Evolutionary conservation across 2,113 vertebrate species (phyloP).

Genomic region (Lontra canadensis): DNA sequence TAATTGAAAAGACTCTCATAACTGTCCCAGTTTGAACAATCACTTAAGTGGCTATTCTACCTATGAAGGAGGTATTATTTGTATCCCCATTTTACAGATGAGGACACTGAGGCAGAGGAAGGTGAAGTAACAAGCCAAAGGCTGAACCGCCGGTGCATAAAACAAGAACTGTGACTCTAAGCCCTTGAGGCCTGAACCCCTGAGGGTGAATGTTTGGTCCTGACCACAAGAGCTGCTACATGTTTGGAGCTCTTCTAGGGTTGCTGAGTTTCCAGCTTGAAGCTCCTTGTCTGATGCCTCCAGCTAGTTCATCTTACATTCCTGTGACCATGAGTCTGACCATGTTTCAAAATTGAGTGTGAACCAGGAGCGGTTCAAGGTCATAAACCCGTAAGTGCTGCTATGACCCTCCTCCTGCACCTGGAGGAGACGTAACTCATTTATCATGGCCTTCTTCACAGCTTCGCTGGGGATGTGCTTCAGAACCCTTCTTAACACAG

Average conservation of each 20-base stretch:
- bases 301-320: neutral
- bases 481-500: neutral
- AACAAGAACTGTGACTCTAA: neutral
- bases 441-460: neutral
- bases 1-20: neutral
- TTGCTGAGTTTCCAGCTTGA: too few relatives aligned
- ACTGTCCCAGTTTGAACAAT: neutral
- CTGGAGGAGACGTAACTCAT: too few relatives aligned
- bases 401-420: neutral
- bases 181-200: neutral
- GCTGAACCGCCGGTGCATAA: neutral
- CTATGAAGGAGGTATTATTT: neutral
- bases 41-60: neutral
- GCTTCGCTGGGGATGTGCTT: neutral
- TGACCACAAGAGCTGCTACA: neutral
- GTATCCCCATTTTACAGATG: neutral
- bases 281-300: neutral
- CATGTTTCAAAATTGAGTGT: neutral
- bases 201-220: neutral
- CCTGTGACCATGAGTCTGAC: neutral
- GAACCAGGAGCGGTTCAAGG: neutral
- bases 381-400: rapidly evolving
- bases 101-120: neutral
- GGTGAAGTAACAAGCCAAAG: neutral
- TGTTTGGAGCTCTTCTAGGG: too few relatives aligned